These are phyloP conservation scores for Chrysemys picta DNA, from an alignment of 2,113 vertebrate genomes.

Conservation along the genomic window DNA sequence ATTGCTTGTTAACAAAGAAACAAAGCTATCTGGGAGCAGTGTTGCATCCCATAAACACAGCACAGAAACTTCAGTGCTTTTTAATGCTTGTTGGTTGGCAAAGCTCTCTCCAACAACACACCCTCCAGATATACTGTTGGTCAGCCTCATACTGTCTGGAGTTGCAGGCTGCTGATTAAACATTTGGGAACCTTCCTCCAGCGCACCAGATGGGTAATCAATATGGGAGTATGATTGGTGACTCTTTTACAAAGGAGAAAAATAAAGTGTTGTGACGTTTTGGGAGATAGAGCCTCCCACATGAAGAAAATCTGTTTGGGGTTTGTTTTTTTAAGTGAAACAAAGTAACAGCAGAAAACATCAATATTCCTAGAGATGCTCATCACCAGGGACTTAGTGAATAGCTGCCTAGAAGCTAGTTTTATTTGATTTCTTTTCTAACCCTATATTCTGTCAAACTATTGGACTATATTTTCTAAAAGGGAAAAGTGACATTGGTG, in stretches of 20 bases:
- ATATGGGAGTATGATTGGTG: background rate
- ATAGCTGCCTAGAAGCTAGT: background rate
- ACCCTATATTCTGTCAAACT: background rate
- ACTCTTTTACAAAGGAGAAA: background rate
- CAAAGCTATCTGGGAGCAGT: background rate
- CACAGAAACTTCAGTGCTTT: background rate
- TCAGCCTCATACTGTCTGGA: background rate
- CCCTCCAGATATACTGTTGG: rapidly evolving
- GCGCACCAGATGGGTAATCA: background rate
- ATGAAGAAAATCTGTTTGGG: background rate
- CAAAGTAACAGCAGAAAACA: background rate
- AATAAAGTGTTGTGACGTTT: background rate
- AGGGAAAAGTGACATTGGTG: background rate
- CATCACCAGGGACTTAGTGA: background rate
- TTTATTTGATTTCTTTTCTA: background rate
- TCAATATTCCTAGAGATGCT: background rate
- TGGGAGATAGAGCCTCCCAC: background rate
- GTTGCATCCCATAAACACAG: rapidly evolving
- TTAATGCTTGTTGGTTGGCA: background rate
- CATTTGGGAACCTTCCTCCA: background rate
- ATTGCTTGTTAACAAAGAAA: background rate
- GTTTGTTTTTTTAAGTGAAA: background rate
- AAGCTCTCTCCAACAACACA: background rate
- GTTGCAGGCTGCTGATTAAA: background rate
- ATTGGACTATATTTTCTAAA: background rate